Base-by-base conservation (phyloP, 2,888 invertebrate genomes). In the Apoda limacodes region DNA sequence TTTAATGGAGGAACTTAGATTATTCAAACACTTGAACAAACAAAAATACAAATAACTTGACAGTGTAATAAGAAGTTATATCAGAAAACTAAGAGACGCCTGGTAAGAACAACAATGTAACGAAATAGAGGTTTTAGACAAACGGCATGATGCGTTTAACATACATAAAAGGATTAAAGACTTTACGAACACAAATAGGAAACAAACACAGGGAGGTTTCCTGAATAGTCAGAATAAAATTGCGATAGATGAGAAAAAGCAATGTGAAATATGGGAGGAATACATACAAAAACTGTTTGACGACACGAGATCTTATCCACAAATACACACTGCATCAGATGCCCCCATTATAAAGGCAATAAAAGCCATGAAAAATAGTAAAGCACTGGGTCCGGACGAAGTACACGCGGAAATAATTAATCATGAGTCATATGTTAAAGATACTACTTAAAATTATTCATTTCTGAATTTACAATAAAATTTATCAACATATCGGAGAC, bases 371-470 rank as follows among this genome's bases (percentile, higher is more conserved):
- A 2, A 25, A 14, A 25, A 25, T 17, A 15, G 15, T 14, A 25
- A 25, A 25, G 17, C 15, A n/a, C 25, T 25, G 4, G 25, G 25
- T n/a, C n/a, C 25, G 4, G 15, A 25, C 15, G 13, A 25, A 9
- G 6, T 25, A 25, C 13, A 14, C 6, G 15, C 17, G 10, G 25
- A 25, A 25, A 9, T 27, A 4, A 17, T 11, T 4, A 9, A 9
- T 32, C n/a, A 26, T 31, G 26, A 25, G 13, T 7, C 25, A 30
- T 10, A 21, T 30, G 20, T 27, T 9, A 11, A 22, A 4, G n/a
- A n/a, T n/a, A n/a, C n/a, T n/a, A n/a, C n/a, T n/a, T n/a, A n/a
- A n/a, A n/a, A n/a, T n/a, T n/a, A n/a, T n/a, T n/a, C n/a, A n/a
- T n/a, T n/a, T n/a, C n/a, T n/a, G n/a, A n/a, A n/a, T n/a, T n/a